These are phyloP conservation scores for Myiothlypis chrysogaster DNA, from an alignment of 2,797 vertebrate species.

Conservation along the genomic window DNA sequence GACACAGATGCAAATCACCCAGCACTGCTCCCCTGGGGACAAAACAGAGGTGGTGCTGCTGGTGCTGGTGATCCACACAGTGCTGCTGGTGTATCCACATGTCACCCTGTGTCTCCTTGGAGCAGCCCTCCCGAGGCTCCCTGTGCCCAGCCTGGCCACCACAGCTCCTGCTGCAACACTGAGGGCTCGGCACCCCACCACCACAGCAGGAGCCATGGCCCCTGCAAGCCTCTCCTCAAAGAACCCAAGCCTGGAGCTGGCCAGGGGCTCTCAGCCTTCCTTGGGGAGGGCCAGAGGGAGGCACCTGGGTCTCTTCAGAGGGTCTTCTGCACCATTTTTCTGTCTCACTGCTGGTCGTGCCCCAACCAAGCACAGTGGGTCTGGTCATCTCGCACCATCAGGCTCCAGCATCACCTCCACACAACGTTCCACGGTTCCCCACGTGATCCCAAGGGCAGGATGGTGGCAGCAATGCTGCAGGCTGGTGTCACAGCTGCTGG, in stretches of 20 bases:
- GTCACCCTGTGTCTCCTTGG: not conserved
- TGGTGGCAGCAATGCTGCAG: not conserved
- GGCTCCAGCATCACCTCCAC: not conserved
- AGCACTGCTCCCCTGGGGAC: not conserved
- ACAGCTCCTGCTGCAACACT: not conserved
- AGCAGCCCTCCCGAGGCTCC: not conserved
- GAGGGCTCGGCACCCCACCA: not conserved
- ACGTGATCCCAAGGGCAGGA: not conserved
- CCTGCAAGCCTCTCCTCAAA: not conserved
- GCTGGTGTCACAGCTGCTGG: not conserved
- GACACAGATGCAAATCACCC: not conserved
- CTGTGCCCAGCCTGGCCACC: not conserved
- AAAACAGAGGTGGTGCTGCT: not conserved
- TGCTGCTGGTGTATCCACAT: not conserved
- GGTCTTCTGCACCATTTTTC: not conserved
- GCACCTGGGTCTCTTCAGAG: not conserved
- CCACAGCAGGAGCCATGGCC: not conserved
- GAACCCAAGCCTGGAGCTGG: not conserved
- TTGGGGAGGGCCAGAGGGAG: not conserved
- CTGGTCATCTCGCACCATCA: not conserved
- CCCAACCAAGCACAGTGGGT: not conserved
- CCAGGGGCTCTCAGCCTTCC: accelerated
- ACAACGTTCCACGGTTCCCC: accelerated
- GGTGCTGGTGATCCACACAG: not conserved
- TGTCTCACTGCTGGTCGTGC: not conserved